Base-by-base conservation (phyloP, 2,888 invertebrate genomes). In the Polydrusus cervinus region DNA sequence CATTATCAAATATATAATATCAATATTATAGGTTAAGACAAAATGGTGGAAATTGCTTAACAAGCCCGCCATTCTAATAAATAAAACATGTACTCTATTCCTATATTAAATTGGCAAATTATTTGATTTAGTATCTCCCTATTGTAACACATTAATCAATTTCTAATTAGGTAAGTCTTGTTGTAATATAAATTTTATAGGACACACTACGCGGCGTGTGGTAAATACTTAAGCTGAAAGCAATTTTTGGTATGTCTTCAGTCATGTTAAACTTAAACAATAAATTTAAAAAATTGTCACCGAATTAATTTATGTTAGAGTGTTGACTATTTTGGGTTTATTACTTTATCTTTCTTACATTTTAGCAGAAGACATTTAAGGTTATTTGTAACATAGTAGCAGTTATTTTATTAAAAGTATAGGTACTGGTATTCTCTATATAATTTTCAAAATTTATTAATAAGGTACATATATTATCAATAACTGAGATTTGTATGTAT, bases 81-180 rank as follows among this genome's bases (percentile, higher is more conserved):
- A n/a, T n/a, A n/a, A n/a, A n/a, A n/a, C n/a, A n/a, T n/a, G n/a
- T n/a, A n/a, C n/a, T n/a, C n/a, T n/a, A n/a, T n/a, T n/a, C n/a
- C n/a, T n/a, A n/a, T n/a, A n/a, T n/a, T n/a, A n/a, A n/a, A n/a
- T n/a, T n/a, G n/a, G n/a, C n/a, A 7, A 34, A 34, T 9, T 34
- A 34, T 34, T 10, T 34, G 1, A 34, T 13, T 43, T 43, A 43
- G 43, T 49, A 64, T 11, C 30, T 49, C 64, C 16, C 64, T 49
- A 64, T 45, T 47, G 5, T 3, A 11, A 84, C 84, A 84, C 85
- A 87, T 87, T 87, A 86, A 86, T 87, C 86, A 87, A 86, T 86
- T 86, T 86, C 86, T 86, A 87, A 87, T 87, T 87, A 85, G 85
- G n/a, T n/a, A n/a, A n/a, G 84, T 83, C 85, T 84, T 85, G 83